Evolutionary conservation across 2,888 invertebrate species (phyloP).

Genomic region (Drosophila suboccidentalis): DNA sequence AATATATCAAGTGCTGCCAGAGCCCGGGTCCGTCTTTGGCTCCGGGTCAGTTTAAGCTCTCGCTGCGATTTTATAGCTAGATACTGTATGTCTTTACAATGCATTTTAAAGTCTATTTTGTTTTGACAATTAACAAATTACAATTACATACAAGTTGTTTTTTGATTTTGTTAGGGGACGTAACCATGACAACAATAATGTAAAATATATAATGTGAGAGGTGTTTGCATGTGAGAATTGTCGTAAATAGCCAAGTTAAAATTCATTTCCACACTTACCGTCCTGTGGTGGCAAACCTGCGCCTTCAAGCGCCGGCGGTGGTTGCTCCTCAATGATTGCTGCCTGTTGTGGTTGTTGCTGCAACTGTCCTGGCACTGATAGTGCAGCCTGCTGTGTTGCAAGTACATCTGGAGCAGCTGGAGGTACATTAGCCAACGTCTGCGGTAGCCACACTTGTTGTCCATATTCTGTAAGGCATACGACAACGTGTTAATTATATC

Average conservation of each 20-base stretch:
- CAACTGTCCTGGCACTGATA: conserved; percentile 8
- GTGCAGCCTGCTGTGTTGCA: conserved; percentile 35
- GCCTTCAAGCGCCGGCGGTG: conserved; percentile 60
- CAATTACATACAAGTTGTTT: conserved; percentile 50
- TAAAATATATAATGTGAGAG: conserved; percentile 72
- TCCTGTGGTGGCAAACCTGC: conserved; percentile 82
- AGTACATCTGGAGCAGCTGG: conserved; percentile 41
- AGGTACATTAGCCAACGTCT: conserved; percentile 54
- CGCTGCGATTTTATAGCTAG: conserved; percentile 57
- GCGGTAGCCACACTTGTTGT: conserved; percentile 79
- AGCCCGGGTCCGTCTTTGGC: conserved; percentile 24
- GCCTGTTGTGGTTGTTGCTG: conserved; percentile 30
- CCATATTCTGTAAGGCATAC: conserved; percentile 63
- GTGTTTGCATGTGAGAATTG: conserved; percentile 76
- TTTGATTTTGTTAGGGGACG: conserved; percentile 50
- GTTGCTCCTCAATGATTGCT: conserved; percentile 55
- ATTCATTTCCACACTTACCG: conserved; percentile 83
- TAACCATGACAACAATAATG: conserved; percentile 71
- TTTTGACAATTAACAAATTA: conserved; percentile 42
- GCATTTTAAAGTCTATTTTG: conserved; percentile 43
- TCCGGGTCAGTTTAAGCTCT: conserved; percentile 41
- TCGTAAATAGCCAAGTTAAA: conserved; percentile 52
- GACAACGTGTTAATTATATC: background rate
- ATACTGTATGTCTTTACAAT: conserved; percentile 67
- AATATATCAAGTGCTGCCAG: conserved; percentile 36